Percentiles rank a stretch among this genome's conserved stretches.
phyloP scores from a whole-genome alignment of 2,113 vertebrate genomes.

The Cyprinodon brontotheroides region DNA sequence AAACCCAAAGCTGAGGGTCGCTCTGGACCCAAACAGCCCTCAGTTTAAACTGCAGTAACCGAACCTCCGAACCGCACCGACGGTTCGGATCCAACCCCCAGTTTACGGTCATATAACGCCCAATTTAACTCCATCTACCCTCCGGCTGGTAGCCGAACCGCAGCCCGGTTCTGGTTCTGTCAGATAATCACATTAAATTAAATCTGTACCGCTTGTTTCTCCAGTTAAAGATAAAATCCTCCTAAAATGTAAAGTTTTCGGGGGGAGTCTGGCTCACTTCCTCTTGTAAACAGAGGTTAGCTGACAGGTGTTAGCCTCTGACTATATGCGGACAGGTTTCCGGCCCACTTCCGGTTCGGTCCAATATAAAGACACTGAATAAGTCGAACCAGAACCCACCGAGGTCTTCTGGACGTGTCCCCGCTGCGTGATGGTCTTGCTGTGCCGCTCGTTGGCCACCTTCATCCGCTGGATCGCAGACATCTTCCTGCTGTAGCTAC shows the following conservation, averaged over 20 bases:
- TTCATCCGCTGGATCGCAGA: constrained; percentile 85
- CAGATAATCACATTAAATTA: background rate
- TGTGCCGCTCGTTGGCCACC: constrained; percentile 84
- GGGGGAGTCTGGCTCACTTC: background rate
- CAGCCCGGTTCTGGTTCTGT: background rate
- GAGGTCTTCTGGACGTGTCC: constrained; percentile 82
- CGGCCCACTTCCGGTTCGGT: background rate
- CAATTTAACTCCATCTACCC: background rate
- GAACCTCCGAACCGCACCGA: background rate
- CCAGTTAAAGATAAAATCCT: background rate
- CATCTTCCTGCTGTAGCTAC: constrained; percentile 62
- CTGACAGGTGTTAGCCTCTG: background rate
- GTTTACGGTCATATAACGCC: background rate
- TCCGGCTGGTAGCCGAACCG: background rate
- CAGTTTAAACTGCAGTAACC: too few relatives aligned
- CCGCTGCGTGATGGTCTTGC: constrained; percentile 83
- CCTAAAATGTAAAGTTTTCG: background rate
- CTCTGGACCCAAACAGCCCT: too few relatives aligned
- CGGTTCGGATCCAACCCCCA: background rate
- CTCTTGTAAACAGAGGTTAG: background rate
- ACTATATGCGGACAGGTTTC: background rate
- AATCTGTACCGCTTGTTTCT: background rate
- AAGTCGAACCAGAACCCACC: constrained; percentile 44
- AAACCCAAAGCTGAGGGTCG: too few relatives aligned
- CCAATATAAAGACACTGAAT: background rate